Base-by-base conservation (phyloP, 2,797 vertebrate genomes). In the Pseudopleuronectes americanus region DNA sequence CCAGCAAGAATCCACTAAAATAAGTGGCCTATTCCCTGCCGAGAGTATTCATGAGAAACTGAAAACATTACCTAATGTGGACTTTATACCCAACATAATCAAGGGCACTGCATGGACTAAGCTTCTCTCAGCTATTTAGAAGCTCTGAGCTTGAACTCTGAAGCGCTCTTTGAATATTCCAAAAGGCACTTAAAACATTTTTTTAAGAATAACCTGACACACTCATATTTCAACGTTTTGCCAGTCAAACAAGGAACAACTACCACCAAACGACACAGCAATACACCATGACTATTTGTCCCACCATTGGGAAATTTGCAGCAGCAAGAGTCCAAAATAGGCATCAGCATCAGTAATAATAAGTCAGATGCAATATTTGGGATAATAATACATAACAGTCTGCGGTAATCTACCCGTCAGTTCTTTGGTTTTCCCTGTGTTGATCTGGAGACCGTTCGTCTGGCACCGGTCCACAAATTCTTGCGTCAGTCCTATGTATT, bases 111-210 rank as follows among this genome's bases (percentile, higher is more conserved):
- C 51, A 38, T 12, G 33, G 71, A 64, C 59, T 17, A 36, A 74
- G 55, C 52, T 31, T 49, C 60, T 56, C 53, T 24, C 54, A 74
- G 59, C 63, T 68, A 82, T 64, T 77, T 74, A 79, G 62, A 45
- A 64, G 68, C 74, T 71, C 61, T 58, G 22, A 83, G 66, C 47
- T 67, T 68, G 33, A 82, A 83, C 75, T 78, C 49, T n/a, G 58
- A 75, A 64, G 63, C 64, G n/a, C 74, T 53, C 59, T 80, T 49
- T 81, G 56, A 82, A 76, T 73, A 80, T 79, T 74, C 71, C 52
- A 83, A 66, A 79, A 66, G 31, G 26, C 45, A 65, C 64, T 74
- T 83, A 49, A 80, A 75, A 74, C 48, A 43, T 56, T 56, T 71
- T 28, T 6, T 52, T 79, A 72, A 84, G 51, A 12, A 71, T 73